Evolutionary conservation across 2,797 vertebrate genomes (phyloP), one percentile per base, ranked within the genome.

Genomic region (Acanthurus leucopareius): DNA sequence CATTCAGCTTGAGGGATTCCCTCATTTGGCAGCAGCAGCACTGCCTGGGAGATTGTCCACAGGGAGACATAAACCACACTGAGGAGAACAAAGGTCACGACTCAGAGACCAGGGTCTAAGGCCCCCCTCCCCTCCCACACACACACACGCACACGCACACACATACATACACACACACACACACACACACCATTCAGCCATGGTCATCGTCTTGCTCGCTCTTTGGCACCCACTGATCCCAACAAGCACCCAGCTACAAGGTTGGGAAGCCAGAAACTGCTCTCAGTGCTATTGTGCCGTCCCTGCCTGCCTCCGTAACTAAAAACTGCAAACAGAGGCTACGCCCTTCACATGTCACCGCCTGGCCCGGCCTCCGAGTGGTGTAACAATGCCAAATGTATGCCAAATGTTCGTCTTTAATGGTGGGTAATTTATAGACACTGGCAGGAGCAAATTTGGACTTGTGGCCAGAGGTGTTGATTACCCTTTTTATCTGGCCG

Each of bases 41-140:
- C 77, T 81, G 86, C 89, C 85, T 82, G 73, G 77, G 82, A 88
- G 73, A 88, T 79, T 59, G 87, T 85, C 69, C 73, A 79, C 83
- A 66, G 61, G 81, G 73, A 87, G 86, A 93, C 85, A 91, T 88
- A 87, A 92, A 87, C 83, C 81, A 73, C 89, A 69, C 22, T 45
- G 82, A 88, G 70, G 63, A 88, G 89, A 94, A 93, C 91, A 94
- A 94, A 93, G 91, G 92, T 94, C 90, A 91, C 69, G 75, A 91
- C 89, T 93, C 90, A 93, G 85, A 92, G 86, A 89, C 86, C 87
- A 86, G 75, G 90, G 84, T 83, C 83, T 91, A 87, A 88, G 70
- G 77, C 86, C 84, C 83, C 45, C 61, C 61, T 10, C 35, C 15
- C 8, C 49, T n/a, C 19, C 2, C 47, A 49, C 47, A 49, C 47